Conservation (phyloP, 2,113 vertebrate species). For the Heterotilapia buettikoferi region DNA sequence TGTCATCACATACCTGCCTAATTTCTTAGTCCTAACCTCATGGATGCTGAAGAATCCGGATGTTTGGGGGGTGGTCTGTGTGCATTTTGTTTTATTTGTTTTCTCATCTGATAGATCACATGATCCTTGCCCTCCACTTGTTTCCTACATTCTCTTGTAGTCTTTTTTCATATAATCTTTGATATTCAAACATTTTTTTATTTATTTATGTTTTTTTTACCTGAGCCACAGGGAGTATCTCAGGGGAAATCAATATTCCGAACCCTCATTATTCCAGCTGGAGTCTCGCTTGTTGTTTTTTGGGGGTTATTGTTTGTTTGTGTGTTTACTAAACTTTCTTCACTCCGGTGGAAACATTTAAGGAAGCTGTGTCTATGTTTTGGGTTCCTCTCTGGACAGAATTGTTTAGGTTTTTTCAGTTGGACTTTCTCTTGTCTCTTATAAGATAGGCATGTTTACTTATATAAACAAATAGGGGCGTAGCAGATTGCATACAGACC, state of each 20-base stretch:
- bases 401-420: background rate
- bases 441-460: background rate
- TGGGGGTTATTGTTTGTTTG: background rate
- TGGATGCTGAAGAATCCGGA: background rate
- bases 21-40: background rate
- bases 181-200: background rate
- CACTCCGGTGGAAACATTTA: background rate
- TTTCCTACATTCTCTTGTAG: background rate
- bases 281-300: background rate
- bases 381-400: background rate
- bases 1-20: background rate
- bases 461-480: background rate
- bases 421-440: background rate
- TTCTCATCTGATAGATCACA: background rate
- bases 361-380: background rate
- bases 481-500: background rate
- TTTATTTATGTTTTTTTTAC: background rate
- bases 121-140: background rate
- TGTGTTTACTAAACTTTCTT: background rate
- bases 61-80: background rate
- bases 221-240: background rate
- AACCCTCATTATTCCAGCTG: background rate
- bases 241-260: background rate
- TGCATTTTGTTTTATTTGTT: background rate
- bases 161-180: background rate